Evolutionary conservation across 2,797 vertebrate species (phyloP), one percentile per base, ranked within the genome.

Genomic region (Arnoldichthys spilopterus): DNA sequence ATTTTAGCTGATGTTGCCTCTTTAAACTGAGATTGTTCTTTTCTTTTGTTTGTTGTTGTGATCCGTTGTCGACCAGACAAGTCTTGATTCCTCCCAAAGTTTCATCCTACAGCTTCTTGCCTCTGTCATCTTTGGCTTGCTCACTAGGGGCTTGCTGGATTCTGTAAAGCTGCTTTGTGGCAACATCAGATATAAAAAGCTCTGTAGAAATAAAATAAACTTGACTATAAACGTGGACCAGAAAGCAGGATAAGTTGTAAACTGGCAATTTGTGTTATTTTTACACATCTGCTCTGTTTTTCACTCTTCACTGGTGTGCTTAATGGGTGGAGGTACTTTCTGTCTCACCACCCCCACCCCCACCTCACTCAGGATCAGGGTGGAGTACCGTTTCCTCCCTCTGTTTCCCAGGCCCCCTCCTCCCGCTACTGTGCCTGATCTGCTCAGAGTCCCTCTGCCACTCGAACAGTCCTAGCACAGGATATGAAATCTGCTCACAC

Each of bases 301-400:
- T 47, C 37, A 20, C 47, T 78, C 62, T 32, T 59, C 51, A 11
- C 69, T 77, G 70, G 4, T 56, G 51, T 83, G 72, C 22, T 43
- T 73, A n/a, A 18, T 74, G 79, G 92, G 90, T 91, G 90, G 89
- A 86, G 88, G 87, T 87, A 84, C 86, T 90, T 89, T 92, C 89
- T 90, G 88, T 59, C 56, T 8, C 56, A 8, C 49, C 20, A 34
- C 73, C 16, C 43, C 26, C 22, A 68, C 72, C 76, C 66, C 78
- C 68, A 62, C 72, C 75, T 86, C 86, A 86, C 84, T 87, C 82
- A 83, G 88, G 88, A 90, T 91, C 87, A 91, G 91, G 92, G 93
- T 92, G 92, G 91, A 91, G 93, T 91, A 88, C 86, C 74, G 67
- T 91, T 94, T 93, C 92, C 92, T 93, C 91, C 84, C 87, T 88